Evolutionary conservation across 2,888 invertebrate genomes (phyloP), one percentile per base, ranked within the genome.

Genomic region (Mactromeris polynyma): DNA sequence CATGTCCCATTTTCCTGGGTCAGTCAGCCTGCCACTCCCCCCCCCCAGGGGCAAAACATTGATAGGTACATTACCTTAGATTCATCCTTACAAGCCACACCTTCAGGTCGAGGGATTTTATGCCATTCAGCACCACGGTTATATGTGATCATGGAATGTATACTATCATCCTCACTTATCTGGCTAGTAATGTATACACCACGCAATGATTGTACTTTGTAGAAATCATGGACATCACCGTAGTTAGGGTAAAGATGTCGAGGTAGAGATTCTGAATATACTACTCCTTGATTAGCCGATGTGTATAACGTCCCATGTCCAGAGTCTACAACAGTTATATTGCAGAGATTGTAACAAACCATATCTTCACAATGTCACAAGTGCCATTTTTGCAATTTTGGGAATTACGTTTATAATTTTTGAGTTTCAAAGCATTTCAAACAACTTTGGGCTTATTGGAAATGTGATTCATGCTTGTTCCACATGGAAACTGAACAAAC

Each of bases 161-260:
- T 96, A 86, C 96, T 96, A 81, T 94, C 93, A 91, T 96, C 96
- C 7, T 90, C 89, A 19, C 91, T 93, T 89, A 96, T 94, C 93
- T 96, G 96, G 89, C 96, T 96, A 42, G 96, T 95, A 14, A 96
- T 91, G 92, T 96, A 96, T 0, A 96, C 96, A 6, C 96, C 96
- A n/a, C 94, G 89, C 93, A 96, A 94, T 0, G 95, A 96, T 82
- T 93, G 90, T 81, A 96, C 94, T 83, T 95, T 95, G 92, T 96
- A 96, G 93, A 97, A 97, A 91, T 97, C 97, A 38, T 96, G 96
- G 21, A 95, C 90, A 73, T 95, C 95, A 17, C 93, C 93, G 89
- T 90, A 95, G 93, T 96, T 96, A 0, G 96, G 96, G 88, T 95
- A 96, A 58, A 97, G 94, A 87, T 97, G 96, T 40, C 94, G 92